phyloP scores from a whole-genome alignment of 2,113 vertebrate species.

The Salvelinus namaycush region DNA sequence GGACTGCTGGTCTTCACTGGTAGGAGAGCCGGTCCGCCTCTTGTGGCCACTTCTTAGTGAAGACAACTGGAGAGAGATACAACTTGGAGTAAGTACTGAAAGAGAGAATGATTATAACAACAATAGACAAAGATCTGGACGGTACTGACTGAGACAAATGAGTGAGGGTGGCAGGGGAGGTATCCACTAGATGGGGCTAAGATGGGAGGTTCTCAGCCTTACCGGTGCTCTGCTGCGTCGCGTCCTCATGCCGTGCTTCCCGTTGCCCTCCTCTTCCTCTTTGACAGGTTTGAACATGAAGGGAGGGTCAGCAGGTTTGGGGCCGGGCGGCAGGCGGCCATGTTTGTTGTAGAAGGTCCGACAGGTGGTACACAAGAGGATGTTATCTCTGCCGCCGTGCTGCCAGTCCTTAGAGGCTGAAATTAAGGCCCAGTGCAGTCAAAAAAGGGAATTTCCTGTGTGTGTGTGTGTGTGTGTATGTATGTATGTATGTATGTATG shows the following conservation, averaged over 20 bases:
- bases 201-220: conserved; percentile 38
- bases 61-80: conserved; percentile 79
- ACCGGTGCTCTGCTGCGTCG: conserved; percentile 92
- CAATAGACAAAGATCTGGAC: not conserved
- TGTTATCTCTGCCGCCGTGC: conserved; percentile 88
- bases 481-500: too few species aligned
- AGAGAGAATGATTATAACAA: not conserved
- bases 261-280: conserved; percentile 93
- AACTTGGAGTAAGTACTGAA: not conserved
- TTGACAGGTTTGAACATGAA: conserved; percentile 99
- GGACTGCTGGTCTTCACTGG: conserved; percentile 85
- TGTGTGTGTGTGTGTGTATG: too few species aligned
- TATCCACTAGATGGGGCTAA: too few species aligned
- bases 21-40: conserved; percentile 90
- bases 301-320: conserved; percentile 87
- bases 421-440: not conserved
- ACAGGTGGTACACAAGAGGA: conserved; percentile 88
- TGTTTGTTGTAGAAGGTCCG: conserved; percentile 95
- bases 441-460: not conserved
- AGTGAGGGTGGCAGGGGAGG: not conserved
- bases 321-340: conserved; percentile 87
- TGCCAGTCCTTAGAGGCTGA: conserved; percentile 97
- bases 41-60: conserved; percentile 95
- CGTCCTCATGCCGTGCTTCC: conserved; percentile 98
- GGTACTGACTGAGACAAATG: not conserved